Evolutionary conservation across 2,888 invertebrate genomes (phyloP), one percentile per base, ranked within the genome.

Genomic region (Eupithecia centaureata): DNA sequence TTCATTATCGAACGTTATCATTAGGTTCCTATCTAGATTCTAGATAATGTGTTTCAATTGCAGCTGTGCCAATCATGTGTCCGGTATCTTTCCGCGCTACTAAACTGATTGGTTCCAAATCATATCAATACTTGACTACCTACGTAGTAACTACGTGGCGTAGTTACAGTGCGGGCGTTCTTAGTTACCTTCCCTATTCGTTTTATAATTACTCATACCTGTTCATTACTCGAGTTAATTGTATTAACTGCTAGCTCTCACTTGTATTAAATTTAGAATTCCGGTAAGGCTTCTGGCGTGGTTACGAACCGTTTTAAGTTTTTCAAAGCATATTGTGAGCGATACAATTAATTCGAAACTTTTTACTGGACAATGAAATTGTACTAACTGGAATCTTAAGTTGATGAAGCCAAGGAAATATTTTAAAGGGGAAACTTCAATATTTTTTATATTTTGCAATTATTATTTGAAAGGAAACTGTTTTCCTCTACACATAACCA

Each of bases 21-120:
- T 64, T 57, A 54, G 15, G 59, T 57, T 60, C 32, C 30, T 22
- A 51, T 27, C 22, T 58, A 72, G 25, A 38, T 73, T n/a, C n/a
- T n/a, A n/a, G n/a, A 67, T 70, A 61, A 74, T 73, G 77, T 73
- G 71, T 77, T 81, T 80, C 80, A 79, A 77, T 75, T 77, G 79
- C 80, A 82, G 78, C 72, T 74, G 71, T 73, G 65, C 73, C 77
- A 74, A 77, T 74, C 70, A 76, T 73, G 61, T 78, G 74, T 76
- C 78, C 77, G 76, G 70, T 82, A 79, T 80, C 78, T 78, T 82
- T 81, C 81, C 82, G 79, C 78, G 74, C 76, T 77, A 80, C 76
- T 81, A 79, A 78, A 78, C 81, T 81, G 81, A 83, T 85, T 83
- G 81, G 82, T 76, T 79, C 78, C 75, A 83, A 82, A 83, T 83